These are phyloP conservation scores for Labia minor DNA, from an alignment of 2,888 invertebrate species.

Conservation along the genomic window DNA sequence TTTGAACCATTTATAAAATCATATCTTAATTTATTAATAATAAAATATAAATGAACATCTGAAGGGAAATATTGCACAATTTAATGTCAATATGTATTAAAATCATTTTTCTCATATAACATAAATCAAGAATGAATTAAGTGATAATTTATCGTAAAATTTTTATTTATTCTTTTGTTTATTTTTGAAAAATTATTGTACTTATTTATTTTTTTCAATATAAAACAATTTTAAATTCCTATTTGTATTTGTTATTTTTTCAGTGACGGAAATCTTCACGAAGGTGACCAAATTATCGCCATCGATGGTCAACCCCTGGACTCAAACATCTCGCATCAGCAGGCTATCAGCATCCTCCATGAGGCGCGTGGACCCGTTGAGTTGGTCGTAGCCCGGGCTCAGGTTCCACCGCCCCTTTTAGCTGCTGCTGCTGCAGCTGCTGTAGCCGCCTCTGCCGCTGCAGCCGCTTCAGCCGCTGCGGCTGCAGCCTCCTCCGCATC, in stretches of 20 bases:
- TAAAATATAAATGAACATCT: too few relatives aligned
- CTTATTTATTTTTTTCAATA: too few relatives aligned
- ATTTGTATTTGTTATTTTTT: constrained; percentile 30
- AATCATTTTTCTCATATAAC: too few relatives aligned
- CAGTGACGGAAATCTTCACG: constrained; percentile 58
- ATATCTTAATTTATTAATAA: too few relatives aligned
- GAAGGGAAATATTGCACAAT: too few relatives aligned
- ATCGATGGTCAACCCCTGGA: constrained; percentile 69
- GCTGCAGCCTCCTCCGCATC: constrained; percentile 32
- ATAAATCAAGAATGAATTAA: too few relatives aligned
- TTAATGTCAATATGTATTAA: too few relatives aligned
- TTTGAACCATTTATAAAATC: too few relatives aligned
- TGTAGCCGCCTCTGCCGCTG: constrained; percentile 23
- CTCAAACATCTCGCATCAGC: constrained; percentile 72
- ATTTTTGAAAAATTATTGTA: too few relatives aligned
- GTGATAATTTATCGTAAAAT: too few relatives aligned
- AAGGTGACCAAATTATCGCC: constrained; percentile 74
- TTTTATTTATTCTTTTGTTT: too few relatives aligned
- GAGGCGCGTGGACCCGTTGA: constrained; percentile 61
- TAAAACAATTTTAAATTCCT: neutral
- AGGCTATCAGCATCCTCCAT: constrained; percentile 64
- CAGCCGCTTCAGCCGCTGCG: constrained; percentile 33
- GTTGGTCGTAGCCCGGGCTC: constrained; percentile 45
- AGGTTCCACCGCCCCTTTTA: neutral
- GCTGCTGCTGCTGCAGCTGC: constrained; percentile 32